Base-by-base conservation (phyloP, 2,797 vertebrate species). In the Pipistrellus nathusii region DNA sequence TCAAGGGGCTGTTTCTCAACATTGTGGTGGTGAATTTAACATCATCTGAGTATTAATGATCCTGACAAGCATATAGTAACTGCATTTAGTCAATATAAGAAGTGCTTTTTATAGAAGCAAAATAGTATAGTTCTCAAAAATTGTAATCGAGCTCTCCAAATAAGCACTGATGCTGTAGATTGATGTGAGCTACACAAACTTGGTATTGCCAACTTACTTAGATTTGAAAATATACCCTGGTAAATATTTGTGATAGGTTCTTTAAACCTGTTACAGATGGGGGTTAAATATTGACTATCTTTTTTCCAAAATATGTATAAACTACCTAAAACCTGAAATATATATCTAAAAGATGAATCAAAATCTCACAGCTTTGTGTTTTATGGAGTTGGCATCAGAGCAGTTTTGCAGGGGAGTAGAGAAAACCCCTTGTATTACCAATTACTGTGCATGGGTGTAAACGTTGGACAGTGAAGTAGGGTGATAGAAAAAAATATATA, bases 31-130 rank as follows among this genome's bases (percentile, higher is more conserved):
- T 95, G 97, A 98, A 98, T 97, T 98, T 98, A 98, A 98, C 98
- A 98, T 98, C 98, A 98, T 98, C 97, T 98, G 97, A 98, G 98
- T 98, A 98, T 98, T 99, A 99, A 98, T 98, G 98, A 97, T 97
- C 97, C 98, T 98, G 98, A 98, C 97, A 97, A 98, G 97, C 96
- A 98, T 98, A 98, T 98, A 98, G 98, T 98, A 95, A 98, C 98
- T 98, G 96, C 96, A 96, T 96, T 97, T 97, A 98, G 98, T 98
- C 97, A 97, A 94, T n/a, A 97, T 90, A 98, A 98, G 96, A 98
- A 98, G 97, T 97, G 41, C 97, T 98, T 99, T 99, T 98, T 98
- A 98, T 97, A 98, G 98, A 98, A 98, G 97, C 95, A 97, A 98
- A 98, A 98, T 96, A 98, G 98, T 97, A 97, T 97, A 97, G 97